Conservation (phyloP, 1,140 invertebrate species). For the Cyrtorhinus lividipennis region DNA sequence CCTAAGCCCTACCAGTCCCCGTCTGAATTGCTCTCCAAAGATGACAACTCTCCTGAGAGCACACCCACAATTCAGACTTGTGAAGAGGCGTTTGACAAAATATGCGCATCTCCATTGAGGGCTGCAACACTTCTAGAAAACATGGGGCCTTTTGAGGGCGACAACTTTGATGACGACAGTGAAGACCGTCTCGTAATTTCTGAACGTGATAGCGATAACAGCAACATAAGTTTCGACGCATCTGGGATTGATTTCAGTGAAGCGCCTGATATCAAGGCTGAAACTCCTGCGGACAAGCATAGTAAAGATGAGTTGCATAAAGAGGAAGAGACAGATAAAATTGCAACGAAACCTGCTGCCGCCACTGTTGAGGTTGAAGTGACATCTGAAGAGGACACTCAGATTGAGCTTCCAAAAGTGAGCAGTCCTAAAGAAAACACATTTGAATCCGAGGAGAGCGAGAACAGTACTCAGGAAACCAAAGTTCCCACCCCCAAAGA, state of each 20-base stretch:
- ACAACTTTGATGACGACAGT: slow-evolving; percentile 28
- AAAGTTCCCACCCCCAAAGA: too few relatives aligned
- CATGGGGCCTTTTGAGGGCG: slow-evolving; percentile 8
- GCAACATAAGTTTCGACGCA: slow-evolving; percentile 1
- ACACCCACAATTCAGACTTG: slow-evolving; percentile 17
- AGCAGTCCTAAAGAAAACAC: too few relatives aligned
- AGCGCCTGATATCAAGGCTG: too few relatives aligned
- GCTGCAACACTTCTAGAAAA: not conserved
- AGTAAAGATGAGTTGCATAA: too few relatives aligned
- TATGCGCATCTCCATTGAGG: slow-evolving; percentile 16
- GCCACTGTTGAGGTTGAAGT: not conserved
- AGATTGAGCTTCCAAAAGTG: too few relatives aligned
- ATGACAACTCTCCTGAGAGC: not conserved
- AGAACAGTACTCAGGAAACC: too few relatives aligned
- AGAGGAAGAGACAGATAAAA: not conserved
- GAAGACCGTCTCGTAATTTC: slow-evolving; percentile 21
- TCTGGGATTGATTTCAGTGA: too few relatives aligned
- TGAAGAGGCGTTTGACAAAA: slow-evolving; percentile 20
- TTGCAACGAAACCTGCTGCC: not conserved
- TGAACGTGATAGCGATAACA: slow-evolving; percentile 32
- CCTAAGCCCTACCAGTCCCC: too few relatives aligned
- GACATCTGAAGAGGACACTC: slow-evolving; percentile 1
- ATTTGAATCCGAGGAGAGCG: too few relatives aligned
- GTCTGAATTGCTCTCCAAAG: not conserved
- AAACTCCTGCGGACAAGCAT: too few relatives aligned